Percentiles rank a stretch among this genome's conserved stretches.
Evolutionary conservation across 92 coral and sea anemone genomes (phyloP).

Genomic region (Porites cylindrica): DNA sequence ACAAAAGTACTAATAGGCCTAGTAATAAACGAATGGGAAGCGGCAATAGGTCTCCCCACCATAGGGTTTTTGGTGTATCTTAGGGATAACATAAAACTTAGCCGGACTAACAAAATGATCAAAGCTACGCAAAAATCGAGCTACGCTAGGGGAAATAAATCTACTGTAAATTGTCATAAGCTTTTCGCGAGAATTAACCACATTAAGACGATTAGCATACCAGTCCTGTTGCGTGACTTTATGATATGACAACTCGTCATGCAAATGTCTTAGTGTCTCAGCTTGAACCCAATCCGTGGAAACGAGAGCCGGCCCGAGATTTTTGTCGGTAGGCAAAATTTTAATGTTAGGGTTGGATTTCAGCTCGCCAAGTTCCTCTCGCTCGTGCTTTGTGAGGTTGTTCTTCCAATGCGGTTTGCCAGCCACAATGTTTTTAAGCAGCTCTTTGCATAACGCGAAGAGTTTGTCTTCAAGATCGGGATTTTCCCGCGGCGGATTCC

Average conservation of each 20-base stretch:
- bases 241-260: slow-evolving; percentile 47
- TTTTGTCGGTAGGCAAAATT: slow-evolving; percentile 45
- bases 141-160: slow-evolving; percentile 18
- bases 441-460: slow-evolving; percentile 52
- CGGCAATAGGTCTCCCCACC: too few species aligned
- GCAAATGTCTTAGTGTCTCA: slow-evolving; percentile 19
- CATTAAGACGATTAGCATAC: slow-evolving; percentile 23
- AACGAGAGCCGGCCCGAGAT: slow-evolving; percentile 51
- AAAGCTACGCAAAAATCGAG: slow-evolving; percentile 28
- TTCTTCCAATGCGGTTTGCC: slow-evolving; percentile 28
- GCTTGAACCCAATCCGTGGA: slow-evolving; percentile 10
- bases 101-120: neutral
- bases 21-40: slow-evolving; percentile 26
- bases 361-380: slow-evolving; percentile 7
- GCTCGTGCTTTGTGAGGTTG: slow-evolving; percentile 13
- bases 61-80: too few species aligned
- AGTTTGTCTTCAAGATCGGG: slow-evolving; percentile 62
- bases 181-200: neutral
- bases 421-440: slow-evolving; percentile 34
- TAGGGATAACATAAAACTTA: slow-evolving; percentile 3
- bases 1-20: slow-evolving; percentile 51
- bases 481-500: slow-evolving; percentile 43
- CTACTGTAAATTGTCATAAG: slow-evolving; percentile 26
- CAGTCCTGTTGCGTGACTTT: slow-evolving; percentile 55
- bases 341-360: slow-evolving; percentile 28